phyloP scores from a whole-genome alignment of 2,113 vertebrate genomes.

The Thermophis baileyi region DNA sequence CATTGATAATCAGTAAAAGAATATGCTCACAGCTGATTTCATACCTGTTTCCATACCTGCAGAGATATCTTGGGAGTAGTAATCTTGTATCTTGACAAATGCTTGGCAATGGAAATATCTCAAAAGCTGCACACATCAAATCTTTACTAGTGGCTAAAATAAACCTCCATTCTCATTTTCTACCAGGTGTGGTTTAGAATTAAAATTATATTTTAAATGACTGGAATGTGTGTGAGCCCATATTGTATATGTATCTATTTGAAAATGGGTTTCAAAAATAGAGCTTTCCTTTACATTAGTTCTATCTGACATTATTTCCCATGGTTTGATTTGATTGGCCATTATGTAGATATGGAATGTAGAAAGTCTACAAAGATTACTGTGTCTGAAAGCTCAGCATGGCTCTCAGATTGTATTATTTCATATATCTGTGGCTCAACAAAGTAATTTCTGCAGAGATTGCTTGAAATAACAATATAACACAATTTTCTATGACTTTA shows the following conservation, averaged over 20 bases:
- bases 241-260: background rate
- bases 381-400: constrained; percentile 33
- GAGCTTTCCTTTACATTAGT: background rate
- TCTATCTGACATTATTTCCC: constrained; percentile 15
- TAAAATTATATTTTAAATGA: background rate
- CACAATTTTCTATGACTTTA: background rate
- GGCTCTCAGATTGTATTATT: constrained; percentile 23
- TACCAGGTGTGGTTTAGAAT: background rate
- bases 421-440: constrained; percentile 8
- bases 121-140: background rate
- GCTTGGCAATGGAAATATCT: background rate
- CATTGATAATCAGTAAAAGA: background rate
- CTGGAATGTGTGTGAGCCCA: background rate
- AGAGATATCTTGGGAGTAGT: background rate
- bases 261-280: constrained; percentile 20
- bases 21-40: background rate
- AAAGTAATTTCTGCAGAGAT: constrained; percentile 32
- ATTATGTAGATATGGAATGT: constrained; percentile 17
- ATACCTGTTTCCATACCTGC: background rate
- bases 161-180: background rate
- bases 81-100: background rate
- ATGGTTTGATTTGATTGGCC: background rate
- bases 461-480: constrained; percentile 22
- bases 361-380: constrained; percentile 16
- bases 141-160: background rate